Evolutionary conservation across 2,888 invertebrate species (phyloP).

Genomic region (Linyphia triangularis): DNA sequence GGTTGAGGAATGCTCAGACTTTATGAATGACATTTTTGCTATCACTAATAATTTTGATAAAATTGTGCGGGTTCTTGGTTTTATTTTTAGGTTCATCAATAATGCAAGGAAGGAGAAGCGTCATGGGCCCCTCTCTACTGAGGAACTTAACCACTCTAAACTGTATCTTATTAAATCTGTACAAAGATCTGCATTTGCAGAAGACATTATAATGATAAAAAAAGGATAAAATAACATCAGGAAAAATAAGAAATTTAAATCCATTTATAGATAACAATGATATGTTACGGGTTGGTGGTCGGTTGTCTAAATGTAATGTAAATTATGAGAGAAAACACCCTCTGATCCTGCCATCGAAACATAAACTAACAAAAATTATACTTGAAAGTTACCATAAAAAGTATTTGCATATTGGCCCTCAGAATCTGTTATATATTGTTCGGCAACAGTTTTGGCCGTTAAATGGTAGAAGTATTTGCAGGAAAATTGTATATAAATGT

Average conservation of each 20-base stretch:
- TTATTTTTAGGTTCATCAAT: not conserved
- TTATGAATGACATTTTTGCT: too few relatives aligned
- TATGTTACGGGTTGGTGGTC: slow-evolving; percentile 75
- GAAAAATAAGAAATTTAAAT: slow-evolving; percentile 20
- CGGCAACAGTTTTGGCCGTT: slow-evolving; percentile 39
- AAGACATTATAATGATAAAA: not conserved
- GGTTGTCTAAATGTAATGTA: slow-evolving; percentile 60
- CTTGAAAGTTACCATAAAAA: slow-evolving; percentile 61
- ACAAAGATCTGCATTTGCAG: not conserved
- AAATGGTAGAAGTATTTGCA: not conserved
- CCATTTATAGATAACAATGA: slow-evolving; percentile 74
- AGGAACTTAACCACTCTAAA: not conserved
- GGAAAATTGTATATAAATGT: slow-evolving; percentile 28
- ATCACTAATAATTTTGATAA: not conserved
- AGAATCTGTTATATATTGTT: slow-evolving; percentile 1
- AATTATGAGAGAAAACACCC: slow-evolving; percentile 71
- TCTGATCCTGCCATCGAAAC: slow-evolving; percentile 71
- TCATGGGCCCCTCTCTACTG: not conserved
- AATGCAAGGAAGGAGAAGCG: not conserved
- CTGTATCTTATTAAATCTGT: not conserved
- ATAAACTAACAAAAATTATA: slow-evolving; percentile 54
- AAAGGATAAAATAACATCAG: not conserved
- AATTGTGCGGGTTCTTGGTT: not conserved
- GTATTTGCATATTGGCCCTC: slow-evolving; percentile 69
- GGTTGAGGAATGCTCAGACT: too few relatives aligned